phyloP scores from a whole-genome alignment of 2,113 vertebrate species.

The Caracal caracal region DNA sequence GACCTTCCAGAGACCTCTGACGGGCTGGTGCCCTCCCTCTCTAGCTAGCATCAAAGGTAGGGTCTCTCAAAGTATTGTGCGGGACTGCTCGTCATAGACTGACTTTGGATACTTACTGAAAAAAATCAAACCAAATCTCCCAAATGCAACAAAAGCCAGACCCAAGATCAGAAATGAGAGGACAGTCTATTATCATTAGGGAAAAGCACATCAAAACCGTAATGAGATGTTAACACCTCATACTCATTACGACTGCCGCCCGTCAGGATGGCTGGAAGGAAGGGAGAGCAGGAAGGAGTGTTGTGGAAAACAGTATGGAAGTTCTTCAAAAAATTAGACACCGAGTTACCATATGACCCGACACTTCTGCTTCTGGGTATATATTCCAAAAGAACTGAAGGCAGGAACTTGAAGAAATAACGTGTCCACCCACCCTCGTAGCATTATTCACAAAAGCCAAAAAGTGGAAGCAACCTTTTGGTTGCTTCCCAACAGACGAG shows the following conservation, averaged over 20 bases:
- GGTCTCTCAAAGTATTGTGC: neutral
- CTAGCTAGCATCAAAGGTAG: neutral
- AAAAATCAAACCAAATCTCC: slow-evolving; percentile 13
- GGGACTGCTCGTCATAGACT: neutral
- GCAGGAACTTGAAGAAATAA: neutral
- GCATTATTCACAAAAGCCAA: neutral
- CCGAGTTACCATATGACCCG: neutral
- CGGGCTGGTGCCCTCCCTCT: neutral
- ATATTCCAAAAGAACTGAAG: neutral
- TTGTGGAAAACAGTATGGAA: neutral
- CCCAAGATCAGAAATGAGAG: neutral
- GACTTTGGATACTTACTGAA: neutral
- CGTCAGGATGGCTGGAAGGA: neutral
- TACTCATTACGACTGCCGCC: neutral
- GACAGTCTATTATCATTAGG: neutral
- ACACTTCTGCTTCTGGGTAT: neutral
- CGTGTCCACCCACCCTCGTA: neutral
- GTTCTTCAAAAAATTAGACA: neutral
- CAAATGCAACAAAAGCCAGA: neutral
- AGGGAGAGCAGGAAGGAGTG: neutral
- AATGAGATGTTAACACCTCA: neutral
- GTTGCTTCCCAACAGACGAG: neutral
- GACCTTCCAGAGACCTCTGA: neutral
- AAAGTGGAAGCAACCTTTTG: neutral
- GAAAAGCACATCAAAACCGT: neutral